phyloP scores from a whole-genome alignment of 2,113 vertebrate genomes.

The Megaptera novaeangliae region DNA sequence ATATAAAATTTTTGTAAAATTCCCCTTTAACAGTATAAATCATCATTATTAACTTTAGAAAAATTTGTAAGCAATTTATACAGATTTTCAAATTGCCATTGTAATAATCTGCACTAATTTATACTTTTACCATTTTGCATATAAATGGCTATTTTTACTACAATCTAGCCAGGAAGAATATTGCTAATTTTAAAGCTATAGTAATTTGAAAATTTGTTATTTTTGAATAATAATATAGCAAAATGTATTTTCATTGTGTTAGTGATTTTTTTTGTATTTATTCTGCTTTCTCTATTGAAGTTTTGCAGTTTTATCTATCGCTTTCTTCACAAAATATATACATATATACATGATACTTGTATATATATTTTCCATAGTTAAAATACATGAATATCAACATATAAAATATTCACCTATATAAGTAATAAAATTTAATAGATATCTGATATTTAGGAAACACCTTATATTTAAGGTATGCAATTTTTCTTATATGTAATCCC shows the following conservation, averaged over 20 bases:
- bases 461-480: background rate
- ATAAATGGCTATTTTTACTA: background rate
- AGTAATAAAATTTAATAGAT: background rate
- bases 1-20: background rate
- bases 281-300: background rate
- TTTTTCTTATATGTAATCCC: background rate
- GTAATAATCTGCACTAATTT: background rate
- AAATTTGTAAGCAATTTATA: background rate
- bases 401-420: background rate
- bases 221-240: background rate
- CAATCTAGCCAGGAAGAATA: background rate
- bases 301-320: background rate
- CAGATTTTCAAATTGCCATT: background rate
- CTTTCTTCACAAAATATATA: background rate
- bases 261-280: background rate
- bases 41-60: background rate
- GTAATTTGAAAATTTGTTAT: background rate
- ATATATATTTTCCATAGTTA: background rate
- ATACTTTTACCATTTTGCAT: background rate
- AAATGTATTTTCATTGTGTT: background rate
- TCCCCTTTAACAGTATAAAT: background rate
- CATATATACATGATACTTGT: background rate
- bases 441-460: background rate
- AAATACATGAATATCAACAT: background rate
- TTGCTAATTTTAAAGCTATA: background rate